These are phyloP conservation scores for Alcedo quadribrachys DNA, from an alignment of 2,797 vertebrate genomes.

Conservation along the genomic window DNA sequence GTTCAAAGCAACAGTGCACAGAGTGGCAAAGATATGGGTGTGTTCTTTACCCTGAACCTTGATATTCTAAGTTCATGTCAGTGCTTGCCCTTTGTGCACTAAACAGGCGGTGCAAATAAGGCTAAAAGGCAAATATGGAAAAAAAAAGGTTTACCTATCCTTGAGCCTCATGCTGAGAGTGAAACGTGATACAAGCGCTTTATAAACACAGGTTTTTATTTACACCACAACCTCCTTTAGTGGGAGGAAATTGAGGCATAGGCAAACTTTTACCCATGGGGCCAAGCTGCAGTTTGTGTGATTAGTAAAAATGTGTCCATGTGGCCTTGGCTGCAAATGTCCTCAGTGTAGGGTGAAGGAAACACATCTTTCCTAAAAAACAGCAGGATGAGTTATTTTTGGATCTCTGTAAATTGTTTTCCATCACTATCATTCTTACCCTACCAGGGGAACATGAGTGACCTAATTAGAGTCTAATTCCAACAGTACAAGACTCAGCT, in stretches of 20 bases:
- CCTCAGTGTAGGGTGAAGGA: background rate
- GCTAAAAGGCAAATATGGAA: background rate
- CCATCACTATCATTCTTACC: conserved; percentile 28
- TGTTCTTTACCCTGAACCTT: background rate
- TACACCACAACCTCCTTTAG: background rate
- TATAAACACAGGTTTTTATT: background rate
- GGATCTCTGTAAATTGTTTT: conserved; percentile 42
- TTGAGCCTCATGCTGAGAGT: background rate
- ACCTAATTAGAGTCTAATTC: conserved; percentile 61
- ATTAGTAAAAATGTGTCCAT: background rate
- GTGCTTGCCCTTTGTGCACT: background rate
- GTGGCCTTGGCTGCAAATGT: background rate
- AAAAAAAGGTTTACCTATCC: background rate
- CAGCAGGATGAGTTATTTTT: conserved; percentile 48
- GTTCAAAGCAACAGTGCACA: background rate
- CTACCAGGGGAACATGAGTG: conserved; percentile 51
- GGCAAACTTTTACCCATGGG: background rate
- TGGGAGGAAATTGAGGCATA: background rate
- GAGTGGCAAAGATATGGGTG: background rate
- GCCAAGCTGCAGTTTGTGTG: background rate
- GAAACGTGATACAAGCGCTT: background rate
- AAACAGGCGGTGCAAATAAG: background rate
- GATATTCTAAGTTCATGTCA: background rate
- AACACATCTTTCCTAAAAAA: conserved; percentile 5
- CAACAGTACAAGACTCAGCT: background rate